Evolutionary conservation across 2,888 invertebrate species (phyloP), one percentile per base, ranked within the genome.

Genomic region (Chaitophorus viminalis): DNA sequence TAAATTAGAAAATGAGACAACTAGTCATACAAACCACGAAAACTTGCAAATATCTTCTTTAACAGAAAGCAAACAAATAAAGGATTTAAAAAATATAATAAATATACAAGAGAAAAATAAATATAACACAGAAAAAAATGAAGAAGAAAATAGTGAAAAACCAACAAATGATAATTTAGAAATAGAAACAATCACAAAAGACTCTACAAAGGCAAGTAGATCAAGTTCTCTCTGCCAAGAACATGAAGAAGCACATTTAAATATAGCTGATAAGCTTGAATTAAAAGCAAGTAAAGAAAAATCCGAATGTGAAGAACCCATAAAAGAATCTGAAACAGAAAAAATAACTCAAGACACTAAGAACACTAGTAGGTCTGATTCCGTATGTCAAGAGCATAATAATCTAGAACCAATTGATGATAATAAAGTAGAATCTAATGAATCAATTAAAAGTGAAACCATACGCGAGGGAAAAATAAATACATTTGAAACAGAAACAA

Each of bases 121-220:
- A 25, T 25, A 6, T 25, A 25, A 60, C 25, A 31, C 39, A 79
- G 60, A 52, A 81, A 82, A 81, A 88, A 82, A 76, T 83, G 29
- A 46, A 46, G 54, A 88, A 89, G 85, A 88, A 81, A 85, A 83
- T 21, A 8, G 68, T 36, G 31, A 74, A 8, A 9, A 74, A 18
- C 21, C 74, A 33, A 18, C 6, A 74, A 68, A 65, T n/a, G n/a
- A n/a, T n/a, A n/a, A 18, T 4, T 8, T n/a, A 29, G 68, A n/a
- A n/a, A 11, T 8, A 11, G 68, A 68, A 68, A 29, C 11, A 3
- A 29, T n/a, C 0, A 1, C 74, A 36, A 74, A 74, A 14, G 9
- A 36, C 1, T 8, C 1, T 68, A 11, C 68, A 3, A 4, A 11
- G 4, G 0, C 4, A n/a, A 54, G 54, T 54, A 52, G 52, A 54